phyloP scores from a whole-genome alignment of 2,113 vertebrate species.

The Gracilinanus agilis region DNA sequence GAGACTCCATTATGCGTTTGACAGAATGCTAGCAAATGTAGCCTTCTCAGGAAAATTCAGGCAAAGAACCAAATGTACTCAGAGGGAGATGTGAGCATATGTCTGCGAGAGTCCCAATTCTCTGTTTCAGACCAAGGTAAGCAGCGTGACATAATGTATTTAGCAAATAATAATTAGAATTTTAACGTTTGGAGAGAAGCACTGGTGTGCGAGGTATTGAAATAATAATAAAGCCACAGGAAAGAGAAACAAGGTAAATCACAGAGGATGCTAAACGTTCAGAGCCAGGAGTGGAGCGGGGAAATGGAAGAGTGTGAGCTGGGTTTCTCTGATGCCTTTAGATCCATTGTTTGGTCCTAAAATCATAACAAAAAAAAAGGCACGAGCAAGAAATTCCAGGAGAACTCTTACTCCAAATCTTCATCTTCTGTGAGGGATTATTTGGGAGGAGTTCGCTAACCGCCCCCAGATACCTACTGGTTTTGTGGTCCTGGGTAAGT shows the following conservation, averaged over 20 bases:
- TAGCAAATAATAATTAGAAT: constrained; percentile 15
- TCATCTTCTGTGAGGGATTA: neutral
- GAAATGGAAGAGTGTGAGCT: neutral
- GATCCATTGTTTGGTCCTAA: too few relatives aligned
- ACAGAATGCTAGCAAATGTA: constrained; percentile 9
- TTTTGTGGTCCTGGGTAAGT: neutral
- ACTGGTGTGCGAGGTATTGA: constrained; percentile 19
- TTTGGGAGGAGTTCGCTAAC: neutral
- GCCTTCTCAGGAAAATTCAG: constrained; percentile 8
- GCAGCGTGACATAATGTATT: neutral
- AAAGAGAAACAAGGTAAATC: neutral
- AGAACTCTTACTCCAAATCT: neutral
- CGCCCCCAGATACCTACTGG: neutral
- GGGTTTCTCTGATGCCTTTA: neutral
- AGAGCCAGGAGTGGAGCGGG: neutral
- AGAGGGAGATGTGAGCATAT: neutral
- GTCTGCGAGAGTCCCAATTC: neutral
- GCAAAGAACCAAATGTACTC: neutral
- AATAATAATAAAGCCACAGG: constrained; percentile 23
- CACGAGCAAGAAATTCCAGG: neutral
- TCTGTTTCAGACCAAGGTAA: constrained; percentile 37
- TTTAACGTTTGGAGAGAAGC: constrained; percentile 41
- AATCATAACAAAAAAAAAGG: neutral
- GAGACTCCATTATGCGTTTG: neutral
- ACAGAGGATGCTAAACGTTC: neutral